A percentile compares a stretch with the other conserved stretches of the same genome.
Conservation (phyloP, 2,113 vertebrate genomes). For the Gavia stellata region DNA sequence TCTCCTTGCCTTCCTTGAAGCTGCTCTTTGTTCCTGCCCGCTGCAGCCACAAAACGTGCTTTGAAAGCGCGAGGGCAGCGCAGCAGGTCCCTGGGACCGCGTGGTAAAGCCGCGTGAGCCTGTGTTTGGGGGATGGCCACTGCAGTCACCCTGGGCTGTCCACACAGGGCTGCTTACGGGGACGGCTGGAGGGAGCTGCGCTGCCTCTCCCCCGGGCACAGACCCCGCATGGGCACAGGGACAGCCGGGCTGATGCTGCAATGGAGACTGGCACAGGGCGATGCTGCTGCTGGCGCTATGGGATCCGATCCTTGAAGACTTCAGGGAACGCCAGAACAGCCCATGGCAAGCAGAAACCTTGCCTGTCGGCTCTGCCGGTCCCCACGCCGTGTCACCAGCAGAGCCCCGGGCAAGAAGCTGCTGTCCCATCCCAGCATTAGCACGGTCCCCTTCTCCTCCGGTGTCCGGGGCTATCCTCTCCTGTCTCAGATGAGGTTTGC, state of each 20-base stretch:
- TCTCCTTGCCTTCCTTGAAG: background rate
- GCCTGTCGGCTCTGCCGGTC: too few relatives aligned
- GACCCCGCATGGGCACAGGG: background rate
- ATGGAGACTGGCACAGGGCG: too few relatives aligned
- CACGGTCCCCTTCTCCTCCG: background rate
- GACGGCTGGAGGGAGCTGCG: background rate
- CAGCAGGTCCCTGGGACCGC: too few relatives aligned
- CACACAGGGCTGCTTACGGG: background rate
- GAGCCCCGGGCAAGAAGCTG: background rate
- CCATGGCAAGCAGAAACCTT: background rate
- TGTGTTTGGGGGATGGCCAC: rapidly evolving
- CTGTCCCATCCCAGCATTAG: rapidly evolving
- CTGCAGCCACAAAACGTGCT: background rate
- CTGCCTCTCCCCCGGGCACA: background rate
- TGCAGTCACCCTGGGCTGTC: too few relatives aligned
- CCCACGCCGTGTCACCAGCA: background rate
- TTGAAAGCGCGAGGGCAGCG: background rate
- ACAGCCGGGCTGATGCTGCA: background rate
- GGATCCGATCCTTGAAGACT: background rate
- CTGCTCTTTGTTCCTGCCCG: background rate
- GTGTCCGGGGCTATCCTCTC: background rate
- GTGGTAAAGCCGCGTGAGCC: background rate
- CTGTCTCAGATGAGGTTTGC: background rate
- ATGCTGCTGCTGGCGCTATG: background rate
- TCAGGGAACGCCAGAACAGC: too few relatives aligned